A percentile compares a stretch with the other conserved stretches of the same genome.
phyloP scores from a whole-genome alignment of 2,797 vertebrate genomes.

The Eulemur albifrons region DNA sequence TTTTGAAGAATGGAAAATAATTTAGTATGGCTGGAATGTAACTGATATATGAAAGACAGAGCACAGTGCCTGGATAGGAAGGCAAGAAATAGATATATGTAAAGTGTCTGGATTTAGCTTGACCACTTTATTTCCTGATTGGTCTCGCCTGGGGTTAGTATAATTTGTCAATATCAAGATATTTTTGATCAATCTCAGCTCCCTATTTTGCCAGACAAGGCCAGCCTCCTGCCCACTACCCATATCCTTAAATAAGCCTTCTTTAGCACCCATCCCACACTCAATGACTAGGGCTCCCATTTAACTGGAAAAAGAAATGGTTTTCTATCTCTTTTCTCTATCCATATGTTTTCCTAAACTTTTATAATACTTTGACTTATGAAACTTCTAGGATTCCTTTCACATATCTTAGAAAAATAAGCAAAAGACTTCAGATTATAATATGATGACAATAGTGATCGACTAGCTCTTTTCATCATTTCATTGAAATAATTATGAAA shows the following conservation, averaged over 20 bases:
- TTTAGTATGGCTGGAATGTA: neutral
- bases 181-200: neutral
- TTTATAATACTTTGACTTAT: neutral
- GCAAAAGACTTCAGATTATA: neutral
- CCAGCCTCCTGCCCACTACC: neutral
- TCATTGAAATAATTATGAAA: neutral
- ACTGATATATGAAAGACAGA: accelerated
- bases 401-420: neutral
- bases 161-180: neutral
- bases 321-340: neutral
- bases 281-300: neutral
- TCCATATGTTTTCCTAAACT: neutral
- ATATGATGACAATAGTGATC: neutral
- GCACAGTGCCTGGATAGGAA: neutral
- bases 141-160: neutral
- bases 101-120: neutral
- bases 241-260: neutral
- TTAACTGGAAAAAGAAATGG: neutral
- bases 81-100: neutral
- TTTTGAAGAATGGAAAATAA: neutral
- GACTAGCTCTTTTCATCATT: neutral
- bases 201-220: neutral
- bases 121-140: neutral
- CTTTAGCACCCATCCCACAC: no score
- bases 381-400: neutral